Evolutionary conservation across 2,888 invertebrate species (phyloP), one percentile per base, ranked within the genome.

Genomic region (Chrysomela aeneicollis): DNA sequence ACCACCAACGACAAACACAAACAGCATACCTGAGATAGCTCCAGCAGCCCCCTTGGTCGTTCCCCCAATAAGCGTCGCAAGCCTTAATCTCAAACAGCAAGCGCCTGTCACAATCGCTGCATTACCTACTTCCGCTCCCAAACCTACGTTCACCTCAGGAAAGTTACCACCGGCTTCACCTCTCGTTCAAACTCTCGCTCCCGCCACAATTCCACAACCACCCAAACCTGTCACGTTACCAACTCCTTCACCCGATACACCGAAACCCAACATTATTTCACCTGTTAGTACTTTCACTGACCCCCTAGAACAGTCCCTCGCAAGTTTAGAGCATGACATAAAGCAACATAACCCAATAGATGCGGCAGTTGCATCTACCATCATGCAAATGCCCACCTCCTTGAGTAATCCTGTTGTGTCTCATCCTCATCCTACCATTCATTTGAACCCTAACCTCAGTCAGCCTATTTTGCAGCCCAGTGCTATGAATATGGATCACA

Each of bases 271-370:
- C 66, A 68, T 78, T 53, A 65, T 82, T 32, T 81, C 81, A 61
- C 82, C 82, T n/a, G 58, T 70, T 17, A 65, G 68, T 51, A 76
- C 79, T 61, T 87, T 84, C 78, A 87, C 89, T 63, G 90, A 91
- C 81, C 90, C 90, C 18, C 85, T 91, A 74, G 91, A 91, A 81
- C 87, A 90, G 73, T 89, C 90, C 59, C 83, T 91, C 74, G 90
- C 90, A 53, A 90, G 88, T 73, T 83, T 91, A 71, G 91, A 91
- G 81, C 87, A 89, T 55, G 87, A 86, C 70, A 83, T 87, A 47
- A 70, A 71, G 18, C 74, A 73, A 50, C 67, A 59, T 21, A 82
- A 71, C 26, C 68, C 73, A 0, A 70, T 73, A 42, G 82, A 82
- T 59, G 70, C 71, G 12, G 73, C 72, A 26, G 59, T 68, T 63